Percentiles rank a stretch among this genome's conserved stretches.
These are phyloP conservation scores for Hyles lineata DNA, from an alignment of 2,888 invertebrate genomes.

Conservation along the genomic window DNA sequence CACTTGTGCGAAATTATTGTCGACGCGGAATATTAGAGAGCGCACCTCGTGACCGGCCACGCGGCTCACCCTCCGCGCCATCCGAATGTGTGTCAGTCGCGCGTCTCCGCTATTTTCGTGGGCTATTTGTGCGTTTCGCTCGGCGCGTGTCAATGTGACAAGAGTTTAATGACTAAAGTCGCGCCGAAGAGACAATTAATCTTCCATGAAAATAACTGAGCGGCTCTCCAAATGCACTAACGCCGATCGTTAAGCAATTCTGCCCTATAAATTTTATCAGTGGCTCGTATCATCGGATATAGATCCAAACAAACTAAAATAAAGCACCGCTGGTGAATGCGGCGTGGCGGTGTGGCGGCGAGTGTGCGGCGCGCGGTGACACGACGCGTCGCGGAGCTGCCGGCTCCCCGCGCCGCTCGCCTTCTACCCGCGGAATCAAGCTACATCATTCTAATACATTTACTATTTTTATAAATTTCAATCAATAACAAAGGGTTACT, in stretches of 20 bases:
- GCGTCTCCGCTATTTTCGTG: conserved; percentile 65
- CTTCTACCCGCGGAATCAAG: not conserved
- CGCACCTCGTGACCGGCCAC: conserved; percentile 18
- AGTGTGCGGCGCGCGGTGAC: not conserved
- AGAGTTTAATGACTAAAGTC: conserved; percentile 55
- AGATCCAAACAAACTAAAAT: conserved; percentile 15
- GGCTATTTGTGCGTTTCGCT: conserved; percentile 56
- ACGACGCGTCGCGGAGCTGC: not conserved
- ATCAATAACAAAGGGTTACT: too few species aligned
- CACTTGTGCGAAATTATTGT: conserved; percentile 49
- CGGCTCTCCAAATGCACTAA: conserved; percentile 39
- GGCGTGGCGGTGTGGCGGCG: not conserved
- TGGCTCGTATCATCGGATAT: not conserved
- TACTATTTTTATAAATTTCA: too few species aligned
- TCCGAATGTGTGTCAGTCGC: conserved; percentile 67
- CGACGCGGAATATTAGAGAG: conserved; percentile 16
- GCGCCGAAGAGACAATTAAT: conserved; percentile 54
- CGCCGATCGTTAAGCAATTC: conserved; percentile 28
- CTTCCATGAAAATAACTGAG: conserved; percentile 52
- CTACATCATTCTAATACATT: not conserved
- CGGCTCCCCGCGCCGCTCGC: not conserved
- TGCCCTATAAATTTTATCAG: conserved; percentile 10
- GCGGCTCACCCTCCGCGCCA: not conserved
- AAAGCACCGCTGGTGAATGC: not conserved
- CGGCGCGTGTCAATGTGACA: conserved; percentile 46